phyloP scores from a whole-genome alignment of 1,140 invertebrate genomes.

The Nilaparvata lugens region DNA sequence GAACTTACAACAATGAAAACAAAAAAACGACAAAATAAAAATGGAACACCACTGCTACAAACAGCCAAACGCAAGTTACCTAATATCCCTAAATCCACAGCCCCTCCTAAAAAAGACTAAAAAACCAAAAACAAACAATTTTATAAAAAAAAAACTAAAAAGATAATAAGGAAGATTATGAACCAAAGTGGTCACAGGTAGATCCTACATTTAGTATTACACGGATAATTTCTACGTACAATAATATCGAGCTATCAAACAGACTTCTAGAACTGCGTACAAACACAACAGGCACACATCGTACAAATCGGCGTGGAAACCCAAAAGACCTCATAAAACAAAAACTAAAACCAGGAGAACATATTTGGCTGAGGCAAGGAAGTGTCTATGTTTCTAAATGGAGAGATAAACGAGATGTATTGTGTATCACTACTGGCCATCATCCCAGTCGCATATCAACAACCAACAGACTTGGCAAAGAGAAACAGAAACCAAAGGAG shows the following conservation, averaged over 20 bases:
- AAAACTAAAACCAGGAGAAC: constrained; percentile 1
- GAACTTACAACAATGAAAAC: no score
- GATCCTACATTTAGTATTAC: not conserved
- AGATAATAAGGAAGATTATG: no score
- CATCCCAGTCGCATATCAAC: constrained; percentile 5
- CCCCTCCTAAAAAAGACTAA: no score
- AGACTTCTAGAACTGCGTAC: not conserved
- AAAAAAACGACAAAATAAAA: no score
- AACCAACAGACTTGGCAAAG: constrained; percentile 19
- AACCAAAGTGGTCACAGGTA: no score
- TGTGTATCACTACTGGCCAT: constrained; percentile 8
- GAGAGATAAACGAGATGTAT: not conserved
- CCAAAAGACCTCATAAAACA: not conserved
- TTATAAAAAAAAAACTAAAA: no score
- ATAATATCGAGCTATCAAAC: not conserved
- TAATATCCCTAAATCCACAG: no score
- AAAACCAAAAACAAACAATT: no score
- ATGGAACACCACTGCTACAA: no score
- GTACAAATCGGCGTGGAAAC: not conserved
- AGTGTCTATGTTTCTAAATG: not conserved
- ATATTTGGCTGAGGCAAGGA: not conserved
- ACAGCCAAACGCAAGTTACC: no score
- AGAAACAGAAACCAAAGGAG: constrained; percentile 9
- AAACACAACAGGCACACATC: not conserved
- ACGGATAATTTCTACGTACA: constrained; percentile 6